A percentile compares a stretch with the other conserved stretches of the same genome.
Conservation (phyloP, 2,888 invertebrate genomes). For the Flexamia atlantica region DNA sequence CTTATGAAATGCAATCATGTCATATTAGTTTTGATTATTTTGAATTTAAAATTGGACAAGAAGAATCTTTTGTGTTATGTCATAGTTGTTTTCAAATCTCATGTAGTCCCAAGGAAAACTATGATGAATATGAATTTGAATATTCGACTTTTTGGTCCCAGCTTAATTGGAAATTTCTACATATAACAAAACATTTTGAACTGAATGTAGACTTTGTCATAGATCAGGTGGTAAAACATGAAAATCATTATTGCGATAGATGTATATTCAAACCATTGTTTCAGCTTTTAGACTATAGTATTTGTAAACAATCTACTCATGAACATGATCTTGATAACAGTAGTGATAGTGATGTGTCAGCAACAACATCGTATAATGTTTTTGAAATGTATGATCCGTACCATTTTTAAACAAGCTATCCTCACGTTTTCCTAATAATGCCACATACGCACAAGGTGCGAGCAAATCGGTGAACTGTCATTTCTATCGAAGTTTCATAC, state of each 20-base stretch:
- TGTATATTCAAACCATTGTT: too few relatives aligned
- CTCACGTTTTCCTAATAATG: too few relatives aligned
- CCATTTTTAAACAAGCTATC: neutral
- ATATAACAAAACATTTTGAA: too few relatives aligned
- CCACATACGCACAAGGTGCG: too few relatives aligned
- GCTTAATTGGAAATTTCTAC: neutral
- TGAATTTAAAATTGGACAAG: neutral
- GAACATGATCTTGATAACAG: constrained; percentile 4
- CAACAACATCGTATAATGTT: neutral
- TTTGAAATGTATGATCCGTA: neutral
- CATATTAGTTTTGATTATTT: constrained; percentile 2
- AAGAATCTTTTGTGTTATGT: neutral
- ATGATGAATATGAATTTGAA: neutral
- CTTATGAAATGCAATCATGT: constrained; percentile 16
- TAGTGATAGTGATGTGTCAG: constrained; percentile 1
- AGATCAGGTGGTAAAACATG: too few relatives aligned
- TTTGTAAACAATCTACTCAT: neutral
- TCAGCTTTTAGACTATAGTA: neutral
- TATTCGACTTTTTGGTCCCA: neutral
- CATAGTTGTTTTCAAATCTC: neutral
- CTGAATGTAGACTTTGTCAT: too few relatives aligned
- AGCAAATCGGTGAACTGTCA: too few relatives aligned
- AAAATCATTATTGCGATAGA: too few relatives aligned
- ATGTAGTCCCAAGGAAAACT: neutral
- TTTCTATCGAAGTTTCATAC: too few relatives aligned